phyloP scores from a whole-genome alignment of 2,888 invertebrate genomes.

The Eristalis arbustorum region DNA sequence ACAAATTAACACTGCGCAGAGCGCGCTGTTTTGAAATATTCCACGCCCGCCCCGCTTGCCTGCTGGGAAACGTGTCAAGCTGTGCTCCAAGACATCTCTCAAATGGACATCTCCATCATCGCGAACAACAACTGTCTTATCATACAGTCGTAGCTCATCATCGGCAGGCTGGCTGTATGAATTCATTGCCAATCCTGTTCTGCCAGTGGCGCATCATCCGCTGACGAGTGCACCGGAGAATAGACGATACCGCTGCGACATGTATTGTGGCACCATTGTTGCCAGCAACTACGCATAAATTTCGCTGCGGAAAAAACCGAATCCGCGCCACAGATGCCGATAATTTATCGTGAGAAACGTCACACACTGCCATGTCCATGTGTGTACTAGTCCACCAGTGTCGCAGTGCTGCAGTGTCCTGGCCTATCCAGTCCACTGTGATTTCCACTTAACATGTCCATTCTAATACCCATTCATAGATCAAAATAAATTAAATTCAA shows the following conservation, averaged over 20 bases:
- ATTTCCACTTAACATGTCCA: constrained; percentile 70
- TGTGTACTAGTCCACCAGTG: background rate
- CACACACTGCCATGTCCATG: constrained; percentile 40
- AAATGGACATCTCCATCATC: constrained; percentile 22
- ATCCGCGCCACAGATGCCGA: constrained; percentile 47
- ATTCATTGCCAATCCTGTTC: constrained; percentile 13
- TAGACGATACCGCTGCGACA: constrained; percentile 45
- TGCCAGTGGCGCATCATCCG: constrained; percentile 29
- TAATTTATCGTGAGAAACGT: constrained; percentile 69
- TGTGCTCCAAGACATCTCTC: background rate
- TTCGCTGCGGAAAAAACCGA: constrained; percentile 36
- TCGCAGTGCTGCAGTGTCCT: constrained; percentile 10
- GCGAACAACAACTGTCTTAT: constrained; percentile 12
- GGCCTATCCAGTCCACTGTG: constrained; percentile 43
- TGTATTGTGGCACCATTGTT: constrained; percentile 64
- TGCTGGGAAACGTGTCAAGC: background rate
- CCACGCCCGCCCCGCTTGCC: background rate
- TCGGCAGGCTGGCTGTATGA: constrained; percentile 12
- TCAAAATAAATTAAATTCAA: constrained; percentile 70
- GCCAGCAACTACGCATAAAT: constrained; percentile 66
- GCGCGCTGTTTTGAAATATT: background rate
- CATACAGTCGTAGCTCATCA: constrained; percentile 41
- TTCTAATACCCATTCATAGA: constrained; percentile 70
- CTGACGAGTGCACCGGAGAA: constrained; percentile 26
- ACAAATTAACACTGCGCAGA: constrained; percentile 23